Base-by-base conservation (phyloP, 2,888 invertebrate genomes). In the Graphium colonna region DNA sequence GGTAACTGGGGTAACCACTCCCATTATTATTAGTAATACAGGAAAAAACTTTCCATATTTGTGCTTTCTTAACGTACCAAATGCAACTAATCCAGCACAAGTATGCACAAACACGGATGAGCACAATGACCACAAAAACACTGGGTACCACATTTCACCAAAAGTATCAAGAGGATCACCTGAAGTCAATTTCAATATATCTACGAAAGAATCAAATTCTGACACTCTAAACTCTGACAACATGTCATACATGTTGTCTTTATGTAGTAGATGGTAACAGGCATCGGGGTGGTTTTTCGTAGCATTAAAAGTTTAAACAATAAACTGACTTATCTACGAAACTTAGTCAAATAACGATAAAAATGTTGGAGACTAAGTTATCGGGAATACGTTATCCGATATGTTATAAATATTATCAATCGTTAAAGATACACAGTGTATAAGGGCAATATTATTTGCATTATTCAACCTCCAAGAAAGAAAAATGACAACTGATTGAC, bases 131-230 rank as follows among this genome's bases (percentile, higher is more conserved):
- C 98, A 98, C 71, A 98, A 91, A 88, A 98, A 98, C 77, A 98
- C 95, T 76, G 97, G 96, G 82, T 97, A 98, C 98, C 98, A 98
- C 95, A 98, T 98, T 86, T 97, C 97, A 90, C 94, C 90, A 91
- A 95, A 93, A 57, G 93, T 93, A 77, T 93, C 92, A 63, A 94
- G 87, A 53, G 92, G 92, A 69, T 92, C 92, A 62, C 91, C 91
- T 57, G 93, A 91, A 59, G 92, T 92, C 63, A 94, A 82, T 63
- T 92, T 92, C 68, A 94, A 90, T 73, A 94, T 93, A 88, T 93
- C 92, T 63, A 92, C 91, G 67, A 94, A 91, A 55, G 93, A 92
- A 80, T 94, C 93, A 70, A 94, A 89, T 77, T 93, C 91, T 58
- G 90, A 90, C 60, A 89, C 90, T 68, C 86, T 77, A 65, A 90